Conservation (phyloP, 2,113 vertebrate genomes). For the Rutilus rutilus region DNA sequence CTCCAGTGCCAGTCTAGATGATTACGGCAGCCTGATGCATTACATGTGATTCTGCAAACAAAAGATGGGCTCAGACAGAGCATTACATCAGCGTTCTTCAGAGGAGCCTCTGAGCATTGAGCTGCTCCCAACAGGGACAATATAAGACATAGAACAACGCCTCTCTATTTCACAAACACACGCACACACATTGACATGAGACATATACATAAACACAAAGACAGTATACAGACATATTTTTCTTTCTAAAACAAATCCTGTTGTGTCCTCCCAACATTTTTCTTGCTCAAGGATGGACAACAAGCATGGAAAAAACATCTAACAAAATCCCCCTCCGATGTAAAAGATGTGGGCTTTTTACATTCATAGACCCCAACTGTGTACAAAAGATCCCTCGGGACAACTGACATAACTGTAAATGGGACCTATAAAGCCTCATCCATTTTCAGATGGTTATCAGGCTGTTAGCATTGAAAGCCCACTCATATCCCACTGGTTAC, state of each 20-base stretch:
- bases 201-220: slow-evolving; percentile 33
- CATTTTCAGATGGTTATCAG: slow-evolving; percentile 39
- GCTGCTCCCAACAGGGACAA: slow-evolving; percentile 67
- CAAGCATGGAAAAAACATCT: slow-evolving; percentile 34
- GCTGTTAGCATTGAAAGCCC: slow-evolving; percentile 13
- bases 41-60: slow-evolving; percentile 77
- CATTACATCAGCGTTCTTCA: slow-evolving; percentile 73
- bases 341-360: slow-evolving; percentile 19
- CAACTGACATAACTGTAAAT: slow-evolving; percentile 4
- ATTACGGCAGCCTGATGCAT: slow-evolving; percentile 48
- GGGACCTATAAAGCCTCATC: neutral
- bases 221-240: slow-evolving; percentile 26
- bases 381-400: slow-evolving; percentile 18
- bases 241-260: slow-evolving; percentile 14
- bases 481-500: slow-evolving; percentile 23
- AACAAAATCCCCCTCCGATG: slow-evolving; percentile 16
- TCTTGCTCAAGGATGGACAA: slow-evolving; percentile 15
- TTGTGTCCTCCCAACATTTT: slow-evolving; percentile 28
- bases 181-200: slow-evolving; percentile 27
- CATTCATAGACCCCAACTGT: slow-evolving; percentile 16
- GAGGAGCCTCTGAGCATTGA: slow-evolving; percentile 70
- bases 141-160: slow-evolving; percentile 62
- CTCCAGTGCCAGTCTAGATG: slow-evolving; percentile 33
- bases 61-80: slow-evolving; percentile 63
- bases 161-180: slow-evolving; percentile 34